These are phyloP conservation scores for Neopelma chrysocephalum DNA, from an alignment of 2,797 vertebrate genomes.

Conservation along the genomic window DNA sequence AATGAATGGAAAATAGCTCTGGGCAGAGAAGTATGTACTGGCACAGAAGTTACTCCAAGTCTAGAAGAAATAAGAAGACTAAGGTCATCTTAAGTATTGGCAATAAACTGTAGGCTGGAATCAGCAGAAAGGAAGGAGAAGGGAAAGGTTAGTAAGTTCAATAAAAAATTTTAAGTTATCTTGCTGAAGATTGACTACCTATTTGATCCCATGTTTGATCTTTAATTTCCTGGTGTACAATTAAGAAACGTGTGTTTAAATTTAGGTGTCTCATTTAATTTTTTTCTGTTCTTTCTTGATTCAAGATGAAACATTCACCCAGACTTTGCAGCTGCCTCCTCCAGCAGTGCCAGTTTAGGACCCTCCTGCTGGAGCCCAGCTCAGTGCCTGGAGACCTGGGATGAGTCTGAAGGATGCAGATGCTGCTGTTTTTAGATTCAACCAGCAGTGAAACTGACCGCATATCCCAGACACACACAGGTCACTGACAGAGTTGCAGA, in stretches of 20 bases:
- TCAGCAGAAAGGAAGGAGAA: background rate
- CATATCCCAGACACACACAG: background rate
- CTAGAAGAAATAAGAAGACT: background rate
- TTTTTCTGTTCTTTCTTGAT: background rate
- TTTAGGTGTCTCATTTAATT: background rate
- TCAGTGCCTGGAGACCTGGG: rapidly evolving
- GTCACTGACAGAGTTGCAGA: rapidly evolving
- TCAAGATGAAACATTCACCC: background rate
- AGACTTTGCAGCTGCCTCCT: background rate
- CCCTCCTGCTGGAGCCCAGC: background rate
- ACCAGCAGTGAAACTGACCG: background rate
- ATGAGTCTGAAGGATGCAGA: background rate
- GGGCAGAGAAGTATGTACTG: background rate
- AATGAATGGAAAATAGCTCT: background rate
- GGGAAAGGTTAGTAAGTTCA: background rate
- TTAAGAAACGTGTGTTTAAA: background rate
- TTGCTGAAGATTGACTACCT: background rate
- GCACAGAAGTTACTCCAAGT: background rate
- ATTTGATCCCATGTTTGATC: background rate
- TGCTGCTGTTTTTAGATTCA: background rate
- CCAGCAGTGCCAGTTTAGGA: background rate
- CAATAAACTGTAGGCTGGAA: background rate
- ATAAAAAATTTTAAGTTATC: background rate
- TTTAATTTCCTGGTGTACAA: background rate
- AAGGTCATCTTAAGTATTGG: background rate